Evolutionary conservation across 2,797 vertebrate genomes (phyloP).

Genomic region (Merluccius polli): DNA sequence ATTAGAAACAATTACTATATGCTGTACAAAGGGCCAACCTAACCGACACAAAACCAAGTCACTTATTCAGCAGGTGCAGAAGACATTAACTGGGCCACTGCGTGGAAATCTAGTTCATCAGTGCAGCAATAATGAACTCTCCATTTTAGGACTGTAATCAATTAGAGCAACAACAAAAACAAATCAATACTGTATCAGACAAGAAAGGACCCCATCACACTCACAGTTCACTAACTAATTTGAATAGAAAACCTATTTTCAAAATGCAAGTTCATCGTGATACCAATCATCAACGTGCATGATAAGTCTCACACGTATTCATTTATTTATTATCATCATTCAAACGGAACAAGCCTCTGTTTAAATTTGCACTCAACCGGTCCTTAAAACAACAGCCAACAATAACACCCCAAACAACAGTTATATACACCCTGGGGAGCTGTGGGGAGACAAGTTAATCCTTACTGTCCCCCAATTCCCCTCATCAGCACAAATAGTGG

Average conservation of each 20-base stretch:
- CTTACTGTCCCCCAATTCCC: background rate
- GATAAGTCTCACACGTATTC: background rate
- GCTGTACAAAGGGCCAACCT: background rate
- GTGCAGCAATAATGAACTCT: background rate
- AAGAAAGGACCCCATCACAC: background rate
- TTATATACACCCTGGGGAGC: background rate
- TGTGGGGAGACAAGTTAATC: background rate
- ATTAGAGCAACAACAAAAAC: background rate
- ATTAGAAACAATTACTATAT: background rate
- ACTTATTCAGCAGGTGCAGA: background rate
- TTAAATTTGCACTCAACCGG: background rate
- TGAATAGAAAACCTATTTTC: background rate
- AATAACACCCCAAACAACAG: background rate
- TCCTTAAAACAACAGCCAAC: background rate
- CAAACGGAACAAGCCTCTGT: background rate
- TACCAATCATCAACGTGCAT: background rate
- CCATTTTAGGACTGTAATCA: slow-evolving; percentile 1
- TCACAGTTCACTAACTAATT: background rate
- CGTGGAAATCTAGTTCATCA: background rate
- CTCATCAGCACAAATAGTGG: background rate
- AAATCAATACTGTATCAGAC: background rate
- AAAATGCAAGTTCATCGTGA: background rate
- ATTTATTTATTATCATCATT: background rate
- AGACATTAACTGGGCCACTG: background rate
- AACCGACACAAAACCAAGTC: background rate